phyloP scores from a whole-genome alignment of 2,113 vertebrate species.

The Nycticorax nycticorax region DNA sequence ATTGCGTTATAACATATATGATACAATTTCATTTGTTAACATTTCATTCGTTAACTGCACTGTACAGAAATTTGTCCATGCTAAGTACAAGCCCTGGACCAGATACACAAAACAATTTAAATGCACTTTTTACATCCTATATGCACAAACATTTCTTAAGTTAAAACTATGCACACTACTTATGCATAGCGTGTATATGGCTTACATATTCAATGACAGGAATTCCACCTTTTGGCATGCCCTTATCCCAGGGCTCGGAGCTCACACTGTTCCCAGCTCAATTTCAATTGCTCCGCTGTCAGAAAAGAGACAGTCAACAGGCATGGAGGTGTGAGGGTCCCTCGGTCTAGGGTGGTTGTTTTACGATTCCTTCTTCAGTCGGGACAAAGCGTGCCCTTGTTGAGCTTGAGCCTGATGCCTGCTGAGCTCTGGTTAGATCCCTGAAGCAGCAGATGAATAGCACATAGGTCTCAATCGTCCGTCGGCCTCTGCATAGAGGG shows the following conservation, averaged over 20 bases:
- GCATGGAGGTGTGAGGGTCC: neutral
- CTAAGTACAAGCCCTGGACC: slow-evolving; percentile 60
- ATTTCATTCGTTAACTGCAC: slow-evolving; percentile 53
- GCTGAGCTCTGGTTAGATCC: neutral
- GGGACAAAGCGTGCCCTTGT: neutral
- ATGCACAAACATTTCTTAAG: slow-evolving; percentile 72
- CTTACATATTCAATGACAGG: slow-evolving; percentile 68
- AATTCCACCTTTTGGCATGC: slow-evolving; percentile 47
- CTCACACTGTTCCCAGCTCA: slow-evolving; percentile 32
- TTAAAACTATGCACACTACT: slow-evolving; percentile 72
- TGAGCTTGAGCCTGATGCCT: neutral
- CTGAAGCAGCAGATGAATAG: neutral
- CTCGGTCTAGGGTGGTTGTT: neutral
- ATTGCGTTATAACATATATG: slow-evolving; percentile 62
- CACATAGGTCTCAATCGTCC: neutral
- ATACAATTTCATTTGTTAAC: slow-evolving; percentile 67
- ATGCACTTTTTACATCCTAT: slow-evolving; percentile 66
- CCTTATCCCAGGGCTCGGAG: slow-evolving; percentile 28
- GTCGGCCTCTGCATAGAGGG: neutral
- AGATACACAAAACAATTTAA: slow-evolving; percentile 66
- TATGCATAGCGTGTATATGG: slow-evolving; percentile 75
- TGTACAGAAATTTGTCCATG: slow-evolving; percentile 65
- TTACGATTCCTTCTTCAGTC: rapidly evolving
- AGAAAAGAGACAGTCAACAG: slow-evolving; percentile 13
- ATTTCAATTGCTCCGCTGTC: slow-evolving; percentile 25